phyloP scores from a whole-genome alignment of 2,797 vertebrate species.

The Sarcoramphus papa region DNA sequence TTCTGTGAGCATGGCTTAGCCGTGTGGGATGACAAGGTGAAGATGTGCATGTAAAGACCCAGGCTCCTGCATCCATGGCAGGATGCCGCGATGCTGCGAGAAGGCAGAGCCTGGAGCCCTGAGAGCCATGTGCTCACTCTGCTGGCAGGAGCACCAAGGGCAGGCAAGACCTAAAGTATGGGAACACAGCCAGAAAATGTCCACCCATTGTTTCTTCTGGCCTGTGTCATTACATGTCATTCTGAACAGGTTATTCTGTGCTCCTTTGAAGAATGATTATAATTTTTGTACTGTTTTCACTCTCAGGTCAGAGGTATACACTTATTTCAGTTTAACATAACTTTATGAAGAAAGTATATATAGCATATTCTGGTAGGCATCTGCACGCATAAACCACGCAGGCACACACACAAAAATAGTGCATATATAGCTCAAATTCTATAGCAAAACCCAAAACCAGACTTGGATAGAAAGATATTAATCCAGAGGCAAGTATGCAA shows the following conservation, averaged over 20 bases:
- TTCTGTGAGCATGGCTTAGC: not conserved
- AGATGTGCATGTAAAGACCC: not conserved
- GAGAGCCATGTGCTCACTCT: fast-evolving
- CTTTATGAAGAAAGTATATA: not conserved
- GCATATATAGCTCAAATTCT: not conserved
- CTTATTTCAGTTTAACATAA: not conserved
- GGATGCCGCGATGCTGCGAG: not conserved
- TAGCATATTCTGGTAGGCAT: not conserved
- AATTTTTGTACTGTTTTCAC: not conserved
- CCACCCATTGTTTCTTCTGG: not conserved
- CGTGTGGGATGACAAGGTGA: not conserved
- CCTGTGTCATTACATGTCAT: not conserved
- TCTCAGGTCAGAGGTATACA: not conserved
- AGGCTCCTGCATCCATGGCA: not conserved
- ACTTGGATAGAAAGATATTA: not conserved
- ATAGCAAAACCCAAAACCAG: not conserved
- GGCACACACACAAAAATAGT: not conserved
- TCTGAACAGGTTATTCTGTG: not conserved
- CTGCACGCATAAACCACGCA: not conserved
- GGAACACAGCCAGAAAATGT: not conserved
- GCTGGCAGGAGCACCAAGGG: not conserved
- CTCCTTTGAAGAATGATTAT: not conserved
- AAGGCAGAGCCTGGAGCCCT: not conserved
- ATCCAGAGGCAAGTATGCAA: not conserved
- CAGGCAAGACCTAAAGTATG: not conserved